phyloP scores from a whole-genome alignment of 2,113 vertebrate genomes.

The Solenodon paradoxus region DNA sequence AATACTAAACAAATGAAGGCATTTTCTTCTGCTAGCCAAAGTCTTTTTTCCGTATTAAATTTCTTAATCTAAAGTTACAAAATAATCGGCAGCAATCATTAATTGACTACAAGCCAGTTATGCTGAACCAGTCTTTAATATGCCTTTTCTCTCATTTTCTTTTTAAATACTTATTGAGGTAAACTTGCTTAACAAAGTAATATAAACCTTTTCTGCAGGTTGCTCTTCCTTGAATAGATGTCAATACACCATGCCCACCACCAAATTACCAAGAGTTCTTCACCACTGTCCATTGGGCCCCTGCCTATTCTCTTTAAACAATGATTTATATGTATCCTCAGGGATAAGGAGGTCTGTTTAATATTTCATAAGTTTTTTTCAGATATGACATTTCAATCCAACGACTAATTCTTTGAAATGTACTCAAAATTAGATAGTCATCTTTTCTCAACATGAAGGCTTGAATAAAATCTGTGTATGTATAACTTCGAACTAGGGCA shows the following conservation, averaged over 20 bases:
- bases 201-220: too few relatives aligned
- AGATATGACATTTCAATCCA: constrained; percentile 29
- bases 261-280: too few relatives aligned
- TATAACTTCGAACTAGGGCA: background rate
- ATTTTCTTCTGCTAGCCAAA: too few relatives aligned
- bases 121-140: constrained; percentile 16
- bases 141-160: too few relatives aligned
- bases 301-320: constrained; percentile 42
- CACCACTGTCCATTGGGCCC: too few relatives aligned
- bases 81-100: background rate
- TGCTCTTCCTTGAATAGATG: too few relatives aligned
- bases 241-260: too few relatives aligned
- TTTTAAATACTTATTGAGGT: too few relatives aligned
- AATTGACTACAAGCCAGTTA: constrained; percentile 20
- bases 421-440: background rate
- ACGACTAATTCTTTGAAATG: constrained; percentile 29
- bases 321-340: constrained; percentile 37
- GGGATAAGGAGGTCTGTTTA: constrained; percentile 32
- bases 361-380: constrained; percentile 37
- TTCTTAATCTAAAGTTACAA: constrained; percentile 46
- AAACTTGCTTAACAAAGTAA: too few relatives aligned
- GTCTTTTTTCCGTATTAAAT: too few relatives aligned
- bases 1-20: too few relatives aligned
- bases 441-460: constrained; percentile 36
- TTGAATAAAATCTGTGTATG: background rate